Evolutionary conservation across 1,140 invertebrate genomes (phyloP), one percentile per base, ranked within the genome.

Genomic region (Listronotus bonariensis): DNA sequence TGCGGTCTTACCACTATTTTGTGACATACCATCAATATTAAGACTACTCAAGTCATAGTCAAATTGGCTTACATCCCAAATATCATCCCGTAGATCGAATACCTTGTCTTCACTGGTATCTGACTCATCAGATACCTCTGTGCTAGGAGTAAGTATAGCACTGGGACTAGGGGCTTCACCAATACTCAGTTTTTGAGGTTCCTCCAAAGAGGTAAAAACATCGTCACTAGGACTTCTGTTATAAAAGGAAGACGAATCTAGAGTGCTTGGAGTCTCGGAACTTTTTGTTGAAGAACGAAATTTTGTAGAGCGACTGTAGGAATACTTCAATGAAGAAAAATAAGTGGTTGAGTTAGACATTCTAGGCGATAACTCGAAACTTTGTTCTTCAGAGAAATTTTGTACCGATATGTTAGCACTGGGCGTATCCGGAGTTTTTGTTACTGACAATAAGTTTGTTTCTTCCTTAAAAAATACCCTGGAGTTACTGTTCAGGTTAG

Each of bases 91-190:
- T 55, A 78, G 74, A 48, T 70, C 69, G 51, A 72, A 74, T 48
- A 76, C 72, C 10, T 65, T 67, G 36, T 75, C 69, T 54, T 76
- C 74, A 20, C 65, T 66, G 6, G 67, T 42, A 62, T 73, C 73
- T 32, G 69, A 58, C 26, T 75, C 70, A 20, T 70, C 67, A 43
- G 73, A 72, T 18, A 71, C 46, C 45, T 74, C 74, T 2, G 75
- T 82, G 36, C 82, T 82, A 9, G 84, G 82, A n/a, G 84, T 85
- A 0, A 85, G 71, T 64, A 81, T 80, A 56, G 83, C 83, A 68
- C 83, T 84, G 4, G 83, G 84, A 53, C 83, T 83, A n/a, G 81
- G 79, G 0, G 72, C 73, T 12, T 77, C 77, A 53, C 77, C 77
- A 14, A 65, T 49, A 40, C 52, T 56, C 0, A 65, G 31, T 53